Conservation (phyloP, 2,888 invertebrate genomes). For the Nymphalis c-album region DNA sequence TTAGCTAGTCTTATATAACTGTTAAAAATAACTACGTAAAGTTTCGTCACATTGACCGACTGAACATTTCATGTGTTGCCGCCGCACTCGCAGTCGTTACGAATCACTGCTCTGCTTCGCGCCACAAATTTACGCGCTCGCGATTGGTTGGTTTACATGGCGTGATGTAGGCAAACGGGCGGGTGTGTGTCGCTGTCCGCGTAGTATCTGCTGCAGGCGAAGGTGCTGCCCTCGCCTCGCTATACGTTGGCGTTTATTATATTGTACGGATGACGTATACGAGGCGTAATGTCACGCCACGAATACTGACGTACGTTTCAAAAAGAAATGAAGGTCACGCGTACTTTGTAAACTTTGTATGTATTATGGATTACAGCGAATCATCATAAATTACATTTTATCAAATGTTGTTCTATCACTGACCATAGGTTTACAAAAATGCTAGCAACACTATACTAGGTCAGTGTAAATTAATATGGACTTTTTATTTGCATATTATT, state of each 20-base stretch:
- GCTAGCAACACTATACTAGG: constrained; percentile 14
- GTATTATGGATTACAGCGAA: constrained; percentile 15
- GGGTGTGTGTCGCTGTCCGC: constrained; percentile 38
- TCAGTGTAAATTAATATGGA: not conserved
- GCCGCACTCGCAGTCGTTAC: constrained; percentile 24
- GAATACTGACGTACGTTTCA: constrained; percentile 50
- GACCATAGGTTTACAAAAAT: constrained; percentile 7
- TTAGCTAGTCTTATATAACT: constrained; percentile 31
- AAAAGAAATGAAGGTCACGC: constrained; percentile 43
- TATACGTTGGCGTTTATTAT: constrained; percentile 39
- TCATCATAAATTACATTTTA: constrained; percentile 14
- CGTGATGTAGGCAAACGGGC: constrained; percentile 57
- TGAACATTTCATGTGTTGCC: constrained; percentile 18
- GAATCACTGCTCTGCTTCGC: constrained; percentile 48
- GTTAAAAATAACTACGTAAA: constrained; percentile 34
- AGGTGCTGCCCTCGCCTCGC: constrained; percentile 66
- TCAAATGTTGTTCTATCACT: constrained; percentile 2
- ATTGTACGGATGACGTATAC: constrained; percentile 40
- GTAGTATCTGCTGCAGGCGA: constrained; percentile 41
- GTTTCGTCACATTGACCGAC: constrained; percentile 31
- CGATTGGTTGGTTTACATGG: constrained; percentile 69
- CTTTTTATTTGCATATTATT: too few relatives aligned
- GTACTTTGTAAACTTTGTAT: too few relatives aligned
- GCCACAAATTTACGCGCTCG: constrained; percentile 51
- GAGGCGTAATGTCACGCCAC: constrained; percentile 49